Percentiles rank a stretch among this genome's conserved stretches.
Conservation (phyloP, 2,113 vertebrate genomes). For the Halcyon senegalensis region DNA sequence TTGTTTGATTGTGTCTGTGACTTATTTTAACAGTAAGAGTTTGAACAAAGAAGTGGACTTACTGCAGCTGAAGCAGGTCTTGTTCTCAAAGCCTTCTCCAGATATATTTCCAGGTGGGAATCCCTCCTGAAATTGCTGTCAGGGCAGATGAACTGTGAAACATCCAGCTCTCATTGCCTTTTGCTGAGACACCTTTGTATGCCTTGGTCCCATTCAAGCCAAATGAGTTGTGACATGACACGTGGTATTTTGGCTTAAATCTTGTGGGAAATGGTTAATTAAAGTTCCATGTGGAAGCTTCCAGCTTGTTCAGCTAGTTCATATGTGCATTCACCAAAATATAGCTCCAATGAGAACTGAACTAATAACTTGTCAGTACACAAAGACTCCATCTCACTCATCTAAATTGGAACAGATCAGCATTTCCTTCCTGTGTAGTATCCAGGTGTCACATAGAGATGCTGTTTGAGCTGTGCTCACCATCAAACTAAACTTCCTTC, state of each 20-base stretch:
- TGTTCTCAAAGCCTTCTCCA: not conserved
- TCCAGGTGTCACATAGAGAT: not conserved
- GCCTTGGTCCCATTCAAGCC: not conserved
- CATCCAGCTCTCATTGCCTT: not conserved
- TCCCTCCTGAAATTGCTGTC: not conserved
- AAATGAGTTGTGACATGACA: not conserved
- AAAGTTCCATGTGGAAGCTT: not conserved
- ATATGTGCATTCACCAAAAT: not conserved
- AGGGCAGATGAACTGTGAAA: not conserved
- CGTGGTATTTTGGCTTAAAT: not conserved
- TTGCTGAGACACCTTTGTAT: not conserved
- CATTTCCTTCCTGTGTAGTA: not conserved
- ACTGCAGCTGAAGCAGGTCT: not conserved
- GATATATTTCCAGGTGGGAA: not conserved
- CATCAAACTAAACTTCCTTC: not conserved
- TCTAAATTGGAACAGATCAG: not conserved
- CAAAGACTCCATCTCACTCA: not conserved
- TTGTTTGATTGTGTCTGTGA: not conserved
- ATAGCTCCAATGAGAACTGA: not conserved
- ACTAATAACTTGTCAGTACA: not conserved
- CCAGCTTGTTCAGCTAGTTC: not conserved
- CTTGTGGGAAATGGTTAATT: not conserved
- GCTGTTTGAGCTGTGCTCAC: not conserved
- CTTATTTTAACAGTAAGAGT: not conserved
- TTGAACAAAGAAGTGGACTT: not conserved